Evolutionary conservation across 2,797 vertebrate species (phyloP), one percentile per base, ranked within the genome.

Genomic region (Sandelia bainsii): DNA sequence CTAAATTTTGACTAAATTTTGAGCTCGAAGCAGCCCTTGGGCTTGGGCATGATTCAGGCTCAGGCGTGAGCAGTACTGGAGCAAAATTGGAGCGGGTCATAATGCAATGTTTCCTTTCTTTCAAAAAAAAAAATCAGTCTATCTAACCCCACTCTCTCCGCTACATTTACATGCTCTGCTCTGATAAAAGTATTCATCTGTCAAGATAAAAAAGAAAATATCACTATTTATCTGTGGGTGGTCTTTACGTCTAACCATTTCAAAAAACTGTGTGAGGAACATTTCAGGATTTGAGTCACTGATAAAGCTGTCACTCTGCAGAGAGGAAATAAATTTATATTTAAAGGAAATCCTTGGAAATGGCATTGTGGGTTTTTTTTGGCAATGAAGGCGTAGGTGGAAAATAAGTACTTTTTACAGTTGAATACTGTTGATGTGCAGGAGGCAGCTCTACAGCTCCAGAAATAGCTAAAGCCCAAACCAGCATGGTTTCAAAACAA

Each of bases 401-500:
- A 90, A 91, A 88, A 89, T 70, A 80, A 81, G 46, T 54, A 77
- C 50, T 67, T 84, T 66, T 76, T 82, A 70, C 63, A 80, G 71
- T 68, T 86, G 77, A 82, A 84, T 72, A 77, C 72, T 84, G 70
- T 80, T 69, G 69, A 85, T 85, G 80, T 81, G 71, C 82, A 79
- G 78, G 64, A 87, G 84, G 79, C 64, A 42, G 79, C 50, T 66
- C 66, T 53, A 48, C 7, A 17, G 61, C 61, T 91, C 90, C 83
- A 89, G 69, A 93, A 95, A 94, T 92, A 94, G 77, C 81, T 49
- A 42, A 75, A 81, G 74, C 74, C 48, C 54, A 86, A 90, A 90
- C 54, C 82, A 61, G 72, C 51, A 57, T 65, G 69, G 52, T 83
- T 89, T 86, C 75, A 13, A 93, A 93, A 94, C 93, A 94, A 94